phyloP scores from a whole-genome alignment of 2,113 vertebrate species.

The Psilopsiagon aymara region DNA sequence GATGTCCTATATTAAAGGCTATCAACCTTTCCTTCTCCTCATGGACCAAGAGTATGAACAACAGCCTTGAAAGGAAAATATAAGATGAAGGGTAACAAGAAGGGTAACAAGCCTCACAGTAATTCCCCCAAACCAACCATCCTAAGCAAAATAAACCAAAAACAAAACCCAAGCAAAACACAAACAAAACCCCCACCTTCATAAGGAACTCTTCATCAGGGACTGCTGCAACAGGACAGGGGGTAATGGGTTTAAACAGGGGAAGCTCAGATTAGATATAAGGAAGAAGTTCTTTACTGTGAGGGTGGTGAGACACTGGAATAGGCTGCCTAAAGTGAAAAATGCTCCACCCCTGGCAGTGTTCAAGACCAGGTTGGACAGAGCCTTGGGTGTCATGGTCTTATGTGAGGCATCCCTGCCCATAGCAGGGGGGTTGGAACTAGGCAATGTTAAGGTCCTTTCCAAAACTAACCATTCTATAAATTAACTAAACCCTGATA shows the following conservation, averaged over 20 bases:
- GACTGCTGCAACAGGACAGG: neutral
- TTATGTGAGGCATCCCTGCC: neutral
- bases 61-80: neutral
- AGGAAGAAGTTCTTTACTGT: neutral
- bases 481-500: neutral
- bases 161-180: neutral
- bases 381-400: neutral
- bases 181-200: neutral
- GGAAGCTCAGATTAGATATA: neutral
- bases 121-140: neutral
- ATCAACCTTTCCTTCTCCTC: neutral
- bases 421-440: neutral
- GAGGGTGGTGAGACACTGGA: neutral
- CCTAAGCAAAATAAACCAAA: neutral
- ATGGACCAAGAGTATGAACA: neutral
- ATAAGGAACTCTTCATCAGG: neutral
- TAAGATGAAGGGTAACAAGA: neutral
- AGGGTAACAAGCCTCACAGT: neutral
- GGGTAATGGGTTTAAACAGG: neutral
- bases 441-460: neutral
- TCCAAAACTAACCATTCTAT: neutral
- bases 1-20: neutral
- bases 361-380: neutral
- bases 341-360: neutral
- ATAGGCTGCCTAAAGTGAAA: neutral